A percentile compares a stretch with the other conserved stretches of the same genome.
Conservation (phyloP, 30 jellyfish, hydroid and myxozoan species). For the Morbakka virulenta region DNA sequence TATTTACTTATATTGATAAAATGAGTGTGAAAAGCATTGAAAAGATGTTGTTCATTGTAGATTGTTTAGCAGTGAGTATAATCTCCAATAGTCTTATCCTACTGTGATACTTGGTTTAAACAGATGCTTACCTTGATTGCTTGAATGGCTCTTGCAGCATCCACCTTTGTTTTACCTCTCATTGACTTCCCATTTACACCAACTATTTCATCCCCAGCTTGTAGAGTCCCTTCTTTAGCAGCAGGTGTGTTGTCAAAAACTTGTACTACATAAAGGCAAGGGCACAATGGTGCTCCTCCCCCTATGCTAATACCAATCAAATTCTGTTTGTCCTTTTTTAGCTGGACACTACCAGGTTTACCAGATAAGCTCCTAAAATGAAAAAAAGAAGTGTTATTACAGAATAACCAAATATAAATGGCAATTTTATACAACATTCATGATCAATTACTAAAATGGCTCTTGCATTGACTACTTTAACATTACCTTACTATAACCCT, state of each 20-base stretch:
- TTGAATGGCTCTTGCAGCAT: conserved; percentile 96
- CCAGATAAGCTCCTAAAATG: conserved; percentile 85
- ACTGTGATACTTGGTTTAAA: too few relatives aligned
- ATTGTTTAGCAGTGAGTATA: too few relatives aligned
- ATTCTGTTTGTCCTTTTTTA: conserved; percentile 88
- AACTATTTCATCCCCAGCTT: conserved; percentile 99
- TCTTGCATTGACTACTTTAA: neutral
- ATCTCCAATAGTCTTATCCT: too few relatives aligned
- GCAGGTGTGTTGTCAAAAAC: conserved; percentile 98
- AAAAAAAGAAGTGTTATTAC: neutral
- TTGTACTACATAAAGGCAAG: conserved; percentile 93
- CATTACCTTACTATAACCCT: neutral
- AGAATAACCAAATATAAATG: too few relatives aligned
- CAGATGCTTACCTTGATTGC: conserved; percentile 70
- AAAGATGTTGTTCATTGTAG: too few relatives aligned
- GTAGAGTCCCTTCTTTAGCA: conserved; percentile 90
- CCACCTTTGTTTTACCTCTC: conserved; percentile 95
- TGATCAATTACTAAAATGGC: too few relatives aligned
- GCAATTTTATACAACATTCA: too few relatives aligned
- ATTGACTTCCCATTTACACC: conserved; percentile 92
- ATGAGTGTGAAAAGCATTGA: too few relatives aligned
- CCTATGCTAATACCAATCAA: conserved; percentile 97
- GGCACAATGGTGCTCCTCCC: conserved; percentile 99
- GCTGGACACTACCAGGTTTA: conserved; percentile 83
- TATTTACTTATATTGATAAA: too few relatives aligned